Evolutionary conservation across 1,140 invertebrate species (phyloP).

Genomic region (Macrocentrus cingulum): DNA sequence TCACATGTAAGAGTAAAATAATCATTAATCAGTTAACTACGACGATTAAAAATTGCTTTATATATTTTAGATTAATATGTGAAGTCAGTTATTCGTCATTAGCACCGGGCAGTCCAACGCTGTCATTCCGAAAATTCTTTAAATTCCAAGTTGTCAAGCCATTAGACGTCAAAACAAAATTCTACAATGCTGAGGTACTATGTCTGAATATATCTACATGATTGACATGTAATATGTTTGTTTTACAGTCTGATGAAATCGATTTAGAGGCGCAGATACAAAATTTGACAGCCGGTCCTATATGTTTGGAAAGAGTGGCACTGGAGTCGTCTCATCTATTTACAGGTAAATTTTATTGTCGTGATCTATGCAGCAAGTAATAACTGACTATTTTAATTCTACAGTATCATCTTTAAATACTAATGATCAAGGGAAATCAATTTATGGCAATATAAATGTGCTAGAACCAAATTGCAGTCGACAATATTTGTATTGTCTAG

Average conservation of each 20-base stretch:
- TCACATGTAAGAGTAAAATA: constrained; percentile 77
- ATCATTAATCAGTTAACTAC: not conserved
- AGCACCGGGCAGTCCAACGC: constrained; percentile 68
- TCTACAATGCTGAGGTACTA: constrained; percentile 90
- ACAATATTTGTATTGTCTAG: constrained; percentile 92
- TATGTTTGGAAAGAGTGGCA: constrained; percentile 88
- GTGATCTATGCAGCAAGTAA: too few relatives aligned
- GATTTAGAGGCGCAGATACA: constrained; percentile 96
- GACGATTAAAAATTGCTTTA: constrained; percentile 16
- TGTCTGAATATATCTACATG: too few relatives aligned
- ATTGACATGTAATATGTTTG: constrained; percentile 2
- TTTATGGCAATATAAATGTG: constrained; percentile 85
- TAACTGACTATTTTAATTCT: constrained; percentile 29
- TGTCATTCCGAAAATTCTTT: constrained; percentile 92
- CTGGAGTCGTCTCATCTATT: constrained; percentile 90
- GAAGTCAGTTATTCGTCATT: constrained; percentile 82
- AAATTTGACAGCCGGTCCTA: constrained; percentile 86
- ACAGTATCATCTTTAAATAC: constrained; percentile 69
- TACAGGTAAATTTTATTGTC: constrained; percentile 67
- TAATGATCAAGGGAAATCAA: constrained; percentile 65
- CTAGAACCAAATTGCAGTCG: constrained; percentile 77
- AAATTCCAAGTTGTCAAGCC: constrained; percentile 98
- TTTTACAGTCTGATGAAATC: constrained; percentile 81
- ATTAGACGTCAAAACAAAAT: constrained; percentile 97
- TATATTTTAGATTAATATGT: constrained; percentile 80